Evolutionary conservation across 2,797 vertebrate genomes (phyloP), one percentile per base, ranked within the genome.

Genomic region (Erithacus rubecula): DNA sequence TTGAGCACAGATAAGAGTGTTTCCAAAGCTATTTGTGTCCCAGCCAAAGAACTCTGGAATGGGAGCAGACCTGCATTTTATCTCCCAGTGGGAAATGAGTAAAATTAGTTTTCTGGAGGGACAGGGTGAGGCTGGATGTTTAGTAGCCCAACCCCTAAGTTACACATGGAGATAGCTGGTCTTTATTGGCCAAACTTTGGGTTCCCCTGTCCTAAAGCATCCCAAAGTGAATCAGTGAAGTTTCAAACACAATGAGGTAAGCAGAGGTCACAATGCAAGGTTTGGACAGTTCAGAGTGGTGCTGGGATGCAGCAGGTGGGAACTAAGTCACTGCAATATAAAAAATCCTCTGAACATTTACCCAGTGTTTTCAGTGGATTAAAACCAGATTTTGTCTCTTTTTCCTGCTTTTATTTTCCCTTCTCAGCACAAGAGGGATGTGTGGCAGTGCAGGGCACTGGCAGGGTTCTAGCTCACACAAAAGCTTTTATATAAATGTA

Each of bases 91-190:
- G 93, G 95, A 95, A 94, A 95, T 63, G 67, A 92, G 70, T 91
- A 93, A 96, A 96, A 94, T 86, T 65, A 93, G 91, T 91, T 96
- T 97, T 94, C 79, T 75, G 76, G 82, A 72, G 93, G 94, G 82
- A 70, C 44, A 56, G 85, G 49, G 83, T 77, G 80, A 94, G 89
- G 59, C 55, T 92, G 83, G 89, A 94, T 86, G 63, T 71, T 85
- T 47, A 5, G n/a, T 81, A 51, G 62, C 60, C 71, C 84, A 58
- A 0, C 29, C 39, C 7, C 21, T 9, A 36, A 65, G 9, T 69
- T 74, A 60, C 34, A 68, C 29, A 70, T 52, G 2, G 26, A 76
- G 55, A 47, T 34, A 36, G 51, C 12, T 87, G 63, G 15, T n/a
- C 41, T 59, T 65, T 15, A 6, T 39, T 49, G 55, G 44, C 22